A percentile compares a stretch with the other conserved stretches of the same genome.
Evolutionary conservation across 2,113 vertebrate species (phyloP).

Genomic region (Galemys pyrenaicus): DNA sequence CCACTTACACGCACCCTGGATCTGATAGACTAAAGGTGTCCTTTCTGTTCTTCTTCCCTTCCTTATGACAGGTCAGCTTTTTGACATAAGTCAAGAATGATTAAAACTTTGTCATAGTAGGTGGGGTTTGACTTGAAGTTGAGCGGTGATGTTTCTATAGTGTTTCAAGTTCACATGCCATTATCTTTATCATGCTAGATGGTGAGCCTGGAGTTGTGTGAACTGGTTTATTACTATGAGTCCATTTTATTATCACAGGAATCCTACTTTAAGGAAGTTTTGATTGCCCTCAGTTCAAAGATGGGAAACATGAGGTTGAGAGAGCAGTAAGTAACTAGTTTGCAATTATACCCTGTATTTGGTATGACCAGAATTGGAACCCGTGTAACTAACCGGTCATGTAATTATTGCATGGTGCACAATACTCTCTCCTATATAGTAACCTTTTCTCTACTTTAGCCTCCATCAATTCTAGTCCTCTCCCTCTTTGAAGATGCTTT

Average conservation of each 20-base stretch:
- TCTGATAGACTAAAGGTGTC: background rate
- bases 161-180: background rate
- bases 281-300: background rate
- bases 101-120: background rate
- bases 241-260: background rate
- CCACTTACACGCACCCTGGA: background rate
- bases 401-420: rapidly evolving
- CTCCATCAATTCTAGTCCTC: background rate
- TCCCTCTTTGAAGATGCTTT: background rate
- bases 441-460: background rate
- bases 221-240: background rate
- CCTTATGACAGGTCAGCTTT: background rate
- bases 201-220: background rate
- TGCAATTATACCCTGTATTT: background rate
- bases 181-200: background rate
- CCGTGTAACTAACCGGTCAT: background rate
- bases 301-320: background rate
- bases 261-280: background rate
- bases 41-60: background rate
- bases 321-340: background rate
- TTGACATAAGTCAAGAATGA: background rate
- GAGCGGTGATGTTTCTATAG: background rate
- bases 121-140: background rate
- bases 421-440: background rate
- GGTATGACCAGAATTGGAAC: background rate